Base-by-base conservation (phyloP, 2,797 vertebrate genomes). In the Lagodon rhomboides region DNA sequence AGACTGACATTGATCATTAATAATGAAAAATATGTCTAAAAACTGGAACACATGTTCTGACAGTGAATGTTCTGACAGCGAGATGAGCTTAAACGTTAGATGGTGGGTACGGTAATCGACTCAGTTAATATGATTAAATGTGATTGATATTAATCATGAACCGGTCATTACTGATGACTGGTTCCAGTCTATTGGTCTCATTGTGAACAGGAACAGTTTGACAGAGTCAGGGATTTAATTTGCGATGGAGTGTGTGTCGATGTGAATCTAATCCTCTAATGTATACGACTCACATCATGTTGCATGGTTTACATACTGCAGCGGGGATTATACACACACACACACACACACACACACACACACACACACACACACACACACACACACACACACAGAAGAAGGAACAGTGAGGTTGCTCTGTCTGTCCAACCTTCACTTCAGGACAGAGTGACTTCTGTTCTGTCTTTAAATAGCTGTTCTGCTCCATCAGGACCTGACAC, bases 381-480 rank as follows among this genome's bases (percentile, higher is more conserved):
- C 46, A 69, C 38, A 73, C 23, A 59, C 17, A 63, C 54, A 20
- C 20, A 38, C 1, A 66, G 61, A 20, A 22, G n/a, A 22, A 73
- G 64, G 47, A 1, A 47, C 50, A 41, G 62, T 30, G 13, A 79
- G 83, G 50, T 67, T 47, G 74, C 49, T 75, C 56, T 46, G 27
- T 79, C 60, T 1, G 61, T 86, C 78, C 68, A 77, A 88, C 87
- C 87, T 89, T 90, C 84, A 87, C 62, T 82, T 73, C 63, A 79
- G 84, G 82, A 89, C 84, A 49, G 38, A 12, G 79, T 77, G 88
- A 90, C 89, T 91, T 83, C 50, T 68, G 38, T 65, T 82, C 68
- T 58, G 47, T 86, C 88, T 90, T 89, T 87, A 91, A 90, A 90
- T 90, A 92, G 90, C 82, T 69, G 66, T 67, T 71, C 50, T 46